phyloP scores from a whole-genome alignment of 2,113 vertebrate species.

The Sphyrna mokarran region DNA sequence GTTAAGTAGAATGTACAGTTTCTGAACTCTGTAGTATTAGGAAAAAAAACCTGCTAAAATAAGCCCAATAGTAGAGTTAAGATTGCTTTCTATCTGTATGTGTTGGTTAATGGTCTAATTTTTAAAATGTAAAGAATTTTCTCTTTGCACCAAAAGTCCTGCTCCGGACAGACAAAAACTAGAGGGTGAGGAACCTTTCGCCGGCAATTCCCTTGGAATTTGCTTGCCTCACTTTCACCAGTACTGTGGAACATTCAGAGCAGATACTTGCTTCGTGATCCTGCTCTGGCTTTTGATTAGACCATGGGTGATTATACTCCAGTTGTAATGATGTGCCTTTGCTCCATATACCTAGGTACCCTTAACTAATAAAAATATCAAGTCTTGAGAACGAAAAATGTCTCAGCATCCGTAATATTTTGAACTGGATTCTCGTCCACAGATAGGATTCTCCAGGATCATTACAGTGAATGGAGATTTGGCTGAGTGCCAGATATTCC shows the following conservation, averaged over 20 bases:
- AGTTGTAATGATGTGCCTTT: not conserved
- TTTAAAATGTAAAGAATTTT: not conserved
- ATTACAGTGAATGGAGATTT: too few species aligned
- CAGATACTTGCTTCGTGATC: not conserved
- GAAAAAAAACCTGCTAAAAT: not conserved
- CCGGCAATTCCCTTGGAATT: not conserved
- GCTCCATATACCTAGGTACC: not conserved
- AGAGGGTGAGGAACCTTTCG: not conserved
- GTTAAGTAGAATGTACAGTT: not conserved
- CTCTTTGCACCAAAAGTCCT: not conserved
- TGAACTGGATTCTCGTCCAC: too few species aligned
- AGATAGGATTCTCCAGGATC: too few species aligned
- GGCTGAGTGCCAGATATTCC: too few species aligned
- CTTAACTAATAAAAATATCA: not conserved
- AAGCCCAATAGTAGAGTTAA: not conserved
- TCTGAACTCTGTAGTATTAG: not conserved
- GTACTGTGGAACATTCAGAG: not conserved
- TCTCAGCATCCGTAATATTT: not conserved
- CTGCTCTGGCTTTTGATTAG: not conserved
- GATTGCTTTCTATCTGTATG: not conserved
- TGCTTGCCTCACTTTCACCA: not conserved
- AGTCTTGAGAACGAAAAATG: not conserved
- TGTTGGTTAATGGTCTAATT: not conserved
- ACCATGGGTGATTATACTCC: not conserved
- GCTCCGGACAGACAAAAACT: not conserved